These are phyloP conservation scores for Sebastes goodei DNA, from an alignment of 2,797 vertebrate genomes.

Conservation along the genomic window DNA sequence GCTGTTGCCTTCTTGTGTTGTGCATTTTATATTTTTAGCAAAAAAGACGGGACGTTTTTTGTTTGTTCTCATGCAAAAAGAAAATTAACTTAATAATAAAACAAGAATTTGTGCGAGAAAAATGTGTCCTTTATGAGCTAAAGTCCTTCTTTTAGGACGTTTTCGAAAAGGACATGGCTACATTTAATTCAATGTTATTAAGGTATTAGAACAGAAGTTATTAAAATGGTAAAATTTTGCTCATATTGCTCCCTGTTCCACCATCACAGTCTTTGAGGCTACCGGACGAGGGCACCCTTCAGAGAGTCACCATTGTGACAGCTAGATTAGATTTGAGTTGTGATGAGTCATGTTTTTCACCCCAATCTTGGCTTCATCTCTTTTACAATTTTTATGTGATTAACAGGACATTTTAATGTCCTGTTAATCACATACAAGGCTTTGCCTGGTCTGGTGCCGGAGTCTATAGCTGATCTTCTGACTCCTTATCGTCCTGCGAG, in stretches of 20 bases:
- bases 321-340: background rate
- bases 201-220: background rate
- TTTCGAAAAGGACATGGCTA: background rate
- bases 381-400: background rate
- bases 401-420: background rate
- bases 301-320: background rate
- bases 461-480: background rate
- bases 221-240: background rate
- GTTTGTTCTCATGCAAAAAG: background rate
- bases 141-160: too few species aligned
- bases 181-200: background rate
- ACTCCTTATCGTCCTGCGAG: background rate
- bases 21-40: background rate
- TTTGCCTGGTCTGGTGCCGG: background rate
- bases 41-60: background rate
- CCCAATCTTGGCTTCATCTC: background rate
- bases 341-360: constrained; percentile 3
- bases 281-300: background rate
- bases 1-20: background rate
- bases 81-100: background rate
- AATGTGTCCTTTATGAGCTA: too few species aligned
- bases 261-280: background rate
- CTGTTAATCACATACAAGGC: background rate
- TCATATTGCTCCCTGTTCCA: background rate
- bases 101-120: background rate